phyloP scores from a whole-genome alignment of 1,140 invertebrate species.

The Ceratosolen fusciceps region DNA sequence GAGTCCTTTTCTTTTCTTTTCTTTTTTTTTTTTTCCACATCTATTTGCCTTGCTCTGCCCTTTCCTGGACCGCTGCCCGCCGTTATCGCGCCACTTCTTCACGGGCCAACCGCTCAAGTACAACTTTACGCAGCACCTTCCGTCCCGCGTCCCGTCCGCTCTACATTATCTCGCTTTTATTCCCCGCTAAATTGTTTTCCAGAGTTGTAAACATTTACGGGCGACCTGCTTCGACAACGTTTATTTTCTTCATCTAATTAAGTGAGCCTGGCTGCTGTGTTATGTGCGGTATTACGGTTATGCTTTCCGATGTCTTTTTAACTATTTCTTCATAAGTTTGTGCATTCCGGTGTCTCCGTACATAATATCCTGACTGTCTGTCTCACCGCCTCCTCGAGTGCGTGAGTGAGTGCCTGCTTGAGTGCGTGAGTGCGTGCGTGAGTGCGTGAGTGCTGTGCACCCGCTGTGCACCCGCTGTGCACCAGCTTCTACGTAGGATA shows the following conservation, averaged over 20 bases:
- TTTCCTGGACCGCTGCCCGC: conserved; percentile 23
- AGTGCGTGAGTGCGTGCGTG: not conserved
- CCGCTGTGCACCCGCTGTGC: too few species aligned
- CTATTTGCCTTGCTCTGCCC: conserved; percentile 7
- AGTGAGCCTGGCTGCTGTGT: not conserved
- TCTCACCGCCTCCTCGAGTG: not conserved
- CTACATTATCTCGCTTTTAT: not conserved
- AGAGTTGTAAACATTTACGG: not conserved
- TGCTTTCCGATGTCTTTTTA: not conserved
- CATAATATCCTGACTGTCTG: too few species aligned
- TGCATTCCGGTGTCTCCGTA: too few species aligned
- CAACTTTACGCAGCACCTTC: not conserved
- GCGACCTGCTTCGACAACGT: not conserved
- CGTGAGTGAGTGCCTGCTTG: not conserved
- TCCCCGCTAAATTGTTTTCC: not conserved
- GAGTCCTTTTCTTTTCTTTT: too few species aligned
- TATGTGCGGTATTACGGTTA: not conserved
- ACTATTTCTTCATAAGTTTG: not conserved
- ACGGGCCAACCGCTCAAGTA: not conserved
- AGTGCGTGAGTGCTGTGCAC: too few species aligned
- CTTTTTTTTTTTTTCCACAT: too few species aligned
- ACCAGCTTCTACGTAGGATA: too few species aligned
- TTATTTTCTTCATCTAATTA: not conserved
- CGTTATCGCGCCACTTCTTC: not conserved
- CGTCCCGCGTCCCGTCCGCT: too few species aligned